A percentile compares a stretch with the other conserved stretches of the same genome.
Evolutionary conservation across 2,888 invertebrate genomes (phyloP).

Genomic region (Mimas tiliae): DNA sequence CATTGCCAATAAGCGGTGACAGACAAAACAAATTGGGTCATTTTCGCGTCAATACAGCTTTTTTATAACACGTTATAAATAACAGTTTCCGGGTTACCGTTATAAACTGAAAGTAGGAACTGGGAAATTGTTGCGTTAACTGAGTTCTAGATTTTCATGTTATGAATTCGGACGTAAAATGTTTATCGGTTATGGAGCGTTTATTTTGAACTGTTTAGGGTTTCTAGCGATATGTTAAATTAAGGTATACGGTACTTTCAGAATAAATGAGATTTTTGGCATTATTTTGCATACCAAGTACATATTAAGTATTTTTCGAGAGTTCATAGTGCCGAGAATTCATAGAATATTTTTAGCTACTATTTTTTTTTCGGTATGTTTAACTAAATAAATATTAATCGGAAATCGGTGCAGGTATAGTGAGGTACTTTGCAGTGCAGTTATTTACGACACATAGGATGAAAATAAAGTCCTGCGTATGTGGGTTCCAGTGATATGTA

Average conservation of each 20-base stretch:
- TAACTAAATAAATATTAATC: too few relatives aligned
- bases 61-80: conserved; percentile 35
- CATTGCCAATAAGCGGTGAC: conserved; percentile 12
- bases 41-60: conserved; percentile 1
- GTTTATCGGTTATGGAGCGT: conserved; percentile 42
- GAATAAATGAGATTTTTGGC: background rate
- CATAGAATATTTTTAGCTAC: too few relatives aligned
- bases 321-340: too few relatives aligned
- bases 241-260: background rate
- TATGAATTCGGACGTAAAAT: conserved; percentile 37
- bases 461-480: background rate
- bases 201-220: conserved; percentile 14
- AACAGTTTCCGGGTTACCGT: conserved; percentile 42
- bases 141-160: conserved; percentile 47
- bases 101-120: conserved; percentile 43
- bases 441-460: background rate
- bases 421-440: too few relatives aligned
- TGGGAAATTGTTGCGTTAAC: conserved; percentile 50
- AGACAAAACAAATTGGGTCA: background rate
- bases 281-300: too few relatives aligned
- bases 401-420: too few relatives aligned
- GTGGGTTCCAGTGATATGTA: background rate
- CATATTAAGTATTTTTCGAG: too few relatives aligned
- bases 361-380: too few relatives aligned
- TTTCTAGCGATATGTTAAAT: conserved; percentile 4